phyloP scores from a whole-genome alignment of 1,140 invertebrate genomes.

The Lepidurus apus region DNA sequence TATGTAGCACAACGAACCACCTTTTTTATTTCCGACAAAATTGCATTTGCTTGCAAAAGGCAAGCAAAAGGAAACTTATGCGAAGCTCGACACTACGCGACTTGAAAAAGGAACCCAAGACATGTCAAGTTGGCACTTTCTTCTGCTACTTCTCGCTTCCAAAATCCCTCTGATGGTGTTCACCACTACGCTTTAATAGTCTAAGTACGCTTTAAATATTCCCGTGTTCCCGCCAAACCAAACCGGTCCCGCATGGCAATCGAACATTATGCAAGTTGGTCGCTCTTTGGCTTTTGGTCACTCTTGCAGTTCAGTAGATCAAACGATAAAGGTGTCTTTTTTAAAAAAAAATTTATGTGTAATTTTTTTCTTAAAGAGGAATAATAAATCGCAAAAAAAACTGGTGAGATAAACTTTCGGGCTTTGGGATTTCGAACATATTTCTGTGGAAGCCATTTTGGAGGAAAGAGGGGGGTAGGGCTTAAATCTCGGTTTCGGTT shows the following conservation, averaged over 20 bases:
- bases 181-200: not conserved
- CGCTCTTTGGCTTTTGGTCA: too few species aligned
- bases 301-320: too few species aligned
- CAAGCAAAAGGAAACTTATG: slow-evolving; percentile 4
- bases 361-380: too few species aligned
- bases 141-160: not conserved
- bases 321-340: too few species aligned
- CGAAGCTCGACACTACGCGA: not conserved
- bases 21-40: not conserved
- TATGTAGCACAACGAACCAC: not conserved
- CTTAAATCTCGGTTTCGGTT: not conserved
- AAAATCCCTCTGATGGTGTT: not conserved
- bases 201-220: not conserved
- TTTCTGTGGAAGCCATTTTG: too few species aligned
- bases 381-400: too few species aligned
- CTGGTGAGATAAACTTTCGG: too few species aligned
- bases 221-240: not conserved
- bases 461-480: not conserved
- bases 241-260: not conserved
- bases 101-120: not conserved
- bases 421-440: too few species aligned
- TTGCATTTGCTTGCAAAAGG: slow-evolving; percentile 19
- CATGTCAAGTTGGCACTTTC: slow-evolving; percentile 18
- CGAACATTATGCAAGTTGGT: too few species aligned
- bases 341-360: too few species aligned